Conservation (phyloP, 2,797 vertebrate genomes). For the Centropyge bicolor region DNA sequence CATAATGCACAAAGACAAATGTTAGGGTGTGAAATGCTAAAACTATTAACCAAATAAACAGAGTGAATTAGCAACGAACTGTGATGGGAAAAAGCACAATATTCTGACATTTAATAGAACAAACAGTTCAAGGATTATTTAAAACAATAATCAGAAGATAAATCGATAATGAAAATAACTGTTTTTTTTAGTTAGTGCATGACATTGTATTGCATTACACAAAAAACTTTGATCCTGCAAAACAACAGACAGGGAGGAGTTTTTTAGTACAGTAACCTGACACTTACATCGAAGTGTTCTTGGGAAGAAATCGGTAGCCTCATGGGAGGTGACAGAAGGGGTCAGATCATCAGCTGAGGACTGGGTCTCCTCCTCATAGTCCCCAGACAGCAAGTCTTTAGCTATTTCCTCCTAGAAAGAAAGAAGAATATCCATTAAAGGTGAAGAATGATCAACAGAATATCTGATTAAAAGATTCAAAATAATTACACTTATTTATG, state of each 20-base stretch:
- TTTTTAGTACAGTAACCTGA: not conserved
- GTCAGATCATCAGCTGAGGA: conserved; percentile 97
- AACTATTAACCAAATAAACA: not conserved
- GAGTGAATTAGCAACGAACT: not conserved
- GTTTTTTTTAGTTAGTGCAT: not conserved
- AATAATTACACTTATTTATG: not conserved
- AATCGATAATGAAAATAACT: too few relatives aligned
- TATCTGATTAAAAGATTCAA: not conserved
- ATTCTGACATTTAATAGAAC: not conserved
- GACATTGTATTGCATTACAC: too few relatives aligned
- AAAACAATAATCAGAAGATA: not conserved
- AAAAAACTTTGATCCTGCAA: not conserved
- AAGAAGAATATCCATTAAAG: not conserved
- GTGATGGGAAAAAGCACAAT: not conserved
- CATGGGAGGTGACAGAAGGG: conserved; percentile 96
- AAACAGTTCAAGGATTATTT: not conserved
- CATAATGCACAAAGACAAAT: not conserved
- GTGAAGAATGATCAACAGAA: not conserved
- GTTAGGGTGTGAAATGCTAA: not conserved
- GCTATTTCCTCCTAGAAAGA: conserved; percentile 93
- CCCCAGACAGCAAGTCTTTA: conserved; percentile 95
- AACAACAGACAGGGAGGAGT: not conserved
- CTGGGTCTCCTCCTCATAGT: conserved; percentile 97
- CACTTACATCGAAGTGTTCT: conserved; percentile 95
- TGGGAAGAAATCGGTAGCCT: conserved; percentile 96